Conservation (phyloP, 2,113 vertebrate species). For the Cyanocitta stelleri region DNA sequence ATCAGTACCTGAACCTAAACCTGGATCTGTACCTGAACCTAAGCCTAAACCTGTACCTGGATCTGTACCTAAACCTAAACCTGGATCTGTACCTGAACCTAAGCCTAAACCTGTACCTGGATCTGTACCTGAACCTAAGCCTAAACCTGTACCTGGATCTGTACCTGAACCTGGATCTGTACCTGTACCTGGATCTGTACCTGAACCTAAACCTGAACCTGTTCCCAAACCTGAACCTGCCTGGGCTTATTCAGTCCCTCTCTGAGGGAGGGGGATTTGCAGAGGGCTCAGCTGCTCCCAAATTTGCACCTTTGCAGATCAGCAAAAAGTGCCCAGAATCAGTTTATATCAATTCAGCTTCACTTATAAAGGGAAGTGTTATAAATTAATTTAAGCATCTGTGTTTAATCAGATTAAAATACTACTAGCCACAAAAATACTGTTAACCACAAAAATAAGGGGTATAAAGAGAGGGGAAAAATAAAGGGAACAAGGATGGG, state of each 20-base stretch:
- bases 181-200: neutral
- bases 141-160: rapidly evolving
- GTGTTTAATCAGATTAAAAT: neutral
- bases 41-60: too few relatives aligned
- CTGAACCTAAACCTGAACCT: neutral
- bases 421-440: neutral
- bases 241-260: rapidly evolving
- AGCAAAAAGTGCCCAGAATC: rapidly evolving
- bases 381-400: neutral
- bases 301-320: rapidly evolving
- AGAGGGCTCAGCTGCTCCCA: rapidly evolving
- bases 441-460: neutral
- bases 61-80: rapidly evolving
- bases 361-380: neutral
- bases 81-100: neutral
- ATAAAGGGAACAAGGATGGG: neutral
- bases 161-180: rapidly evolving
- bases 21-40: neutral
- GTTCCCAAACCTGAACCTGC: too few relatives aligned
- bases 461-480: neutral
- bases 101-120: rapidly evolving
- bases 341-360: neutral
- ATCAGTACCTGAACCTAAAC: neutral
- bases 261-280: rapidly evolving
- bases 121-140: neutral